A percentile compares a stretch with the other conserved stretches of the same genome.
phyloP scores from a whole-genome alignment of 2,797 vertebrate genomes.

The Bradypodion ventrale region DNA sequence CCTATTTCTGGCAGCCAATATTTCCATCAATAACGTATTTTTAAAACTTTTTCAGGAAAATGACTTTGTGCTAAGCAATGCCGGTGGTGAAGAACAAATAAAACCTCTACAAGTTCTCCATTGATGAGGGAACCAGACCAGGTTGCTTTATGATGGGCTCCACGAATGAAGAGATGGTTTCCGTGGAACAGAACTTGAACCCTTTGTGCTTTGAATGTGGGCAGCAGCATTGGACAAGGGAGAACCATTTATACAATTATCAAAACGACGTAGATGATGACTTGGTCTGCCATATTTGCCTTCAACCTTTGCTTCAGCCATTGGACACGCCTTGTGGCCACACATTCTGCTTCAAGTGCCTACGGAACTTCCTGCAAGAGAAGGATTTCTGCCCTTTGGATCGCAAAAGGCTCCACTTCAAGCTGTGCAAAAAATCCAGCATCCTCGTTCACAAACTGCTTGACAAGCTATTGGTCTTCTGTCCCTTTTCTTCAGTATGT shows the following conservation, averaged over 20 bases:
- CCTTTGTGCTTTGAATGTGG: slow-evolving; percentile 93
- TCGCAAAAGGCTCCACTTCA: slow-evolving; percentile 91
- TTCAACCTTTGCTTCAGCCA: slow-evolving; percentile 96
- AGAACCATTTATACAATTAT: slow-evolving; percentile 98
- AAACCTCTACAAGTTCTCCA: slow-evolving; percentile 20
- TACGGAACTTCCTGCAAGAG: slow-evolving; percentile 95
- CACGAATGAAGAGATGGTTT: slow-evolving; percentile 84
- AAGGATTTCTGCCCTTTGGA: slow-evolving; percentile 97
- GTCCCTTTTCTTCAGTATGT: slow-evolving; percentile 87
- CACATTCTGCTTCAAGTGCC: slow-evolving; percentile 97
- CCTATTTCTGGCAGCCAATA: background rate
- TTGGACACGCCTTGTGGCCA: slow-evolving; percentile 97
- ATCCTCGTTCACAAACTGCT: slow-evolving; percentile 98
- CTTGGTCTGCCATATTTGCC: slow-evolving; percentile 98
- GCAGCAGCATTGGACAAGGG: slow-evolving; percentile 93
- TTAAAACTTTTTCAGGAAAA: slow-evolving; percentile 63
- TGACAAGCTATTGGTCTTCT: slow-evolving; percentile 92
- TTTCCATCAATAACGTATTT: slow-evolving; percentile 2
- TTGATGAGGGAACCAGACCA: slow-evolving; percentile 43
- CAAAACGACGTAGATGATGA: slow-evolving; percentile 96
- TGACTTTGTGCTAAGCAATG: slow-evolving; percentile 17
- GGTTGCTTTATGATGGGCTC: slow-evolving; percentile 83
- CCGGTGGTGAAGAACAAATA: slow-evolving; percentile 26
- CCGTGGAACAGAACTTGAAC: slow-evolving; percentile 85
- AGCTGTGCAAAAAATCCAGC: slow-evolving; percentile 94